Percentiles rank a stretch among this genome's conserved stretches.
Conservation (phyloP, 2,888 invertebrate genomes). For the Spisula subtruncata region DNA sequence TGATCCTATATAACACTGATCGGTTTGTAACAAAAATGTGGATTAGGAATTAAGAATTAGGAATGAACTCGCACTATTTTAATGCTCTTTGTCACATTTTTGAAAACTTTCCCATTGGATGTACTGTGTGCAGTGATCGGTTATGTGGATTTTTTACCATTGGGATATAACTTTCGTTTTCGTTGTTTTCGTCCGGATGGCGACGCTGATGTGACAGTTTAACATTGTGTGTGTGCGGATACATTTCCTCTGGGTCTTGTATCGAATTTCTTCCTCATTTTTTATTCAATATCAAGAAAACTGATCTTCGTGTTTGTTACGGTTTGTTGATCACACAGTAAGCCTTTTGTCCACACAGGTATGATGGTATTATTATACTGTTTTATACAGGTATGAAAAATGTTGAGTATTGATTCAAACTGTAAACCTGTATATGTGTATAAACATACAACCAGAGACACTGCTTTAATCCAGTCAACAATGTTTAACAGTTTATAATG, state of each 20-base stretch:
- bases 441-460: not conserved
- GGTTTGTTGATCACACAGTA: slow-evolving; percentile 38
- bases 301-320: not conserved
- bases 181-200: not conserved
- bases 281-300: not conserved
- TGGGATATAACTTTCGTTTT: not conserved
- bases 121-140: not conserved
- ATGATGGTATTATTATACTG: slow-evolving; percentile 4
- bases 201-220: not conserved
- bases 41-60: slow-evolving; percentile 26
- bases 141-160: not conserved
- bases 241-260: not conserved
- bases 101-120: not conserved
- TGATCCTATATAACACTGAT: not conserved
- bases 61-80: not conserved
- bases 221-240: not conserved
- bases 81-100: slow-evolving; percentile 14
- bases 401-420: slow-evolving; percentile 45
- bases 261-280: slow-evolving; percentile 15
- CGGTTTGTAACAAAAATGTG: not conserved
- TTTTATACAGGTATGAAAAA: slow-evolving; percentile 42
- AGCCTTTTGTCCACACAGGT: slow-evolving; percentile 50
- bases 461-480: slow-evolving; percentile 30
- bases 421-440: slow-evolving; percentile 31
- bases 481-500: slow-evolving; percentile 42